These are phyloP conservation scores for Petrophora chlorosata DNA, from an alignment of 2,888 invertebrate species.

Conservation along the genomic window DNA sequence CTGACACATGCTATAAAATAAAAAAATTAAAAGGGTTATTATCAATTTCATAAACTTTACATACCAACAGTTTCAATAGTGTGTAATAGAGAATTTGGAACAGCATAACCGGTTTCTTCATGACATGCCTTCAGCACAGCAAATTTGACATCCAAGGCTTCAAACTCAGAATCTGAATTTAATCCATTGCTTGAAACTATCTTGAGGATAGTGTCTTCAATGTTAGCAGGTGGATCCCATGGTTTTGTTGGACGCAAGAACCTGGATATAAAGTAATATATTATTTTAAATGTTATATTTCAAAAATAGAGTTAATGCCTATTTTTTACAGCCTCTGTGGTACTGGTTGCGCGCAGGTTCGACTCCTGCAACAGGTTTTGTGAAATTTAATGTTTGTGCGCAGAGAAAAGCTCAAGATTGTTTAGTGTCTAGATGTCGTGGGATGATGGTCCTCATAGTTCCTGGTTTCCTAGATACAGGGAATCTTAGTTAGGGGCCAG, in stretches of 20 bases:
- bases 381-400: no score
- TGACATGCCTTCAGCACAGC: slow-evolving; percentile 88
- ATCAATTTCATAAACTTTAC: slow-evolving; percentile 34
- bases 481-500: no score
- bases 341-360: no score
- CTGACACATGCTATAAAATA: no score
- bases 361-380: no score
- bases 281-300: no score
- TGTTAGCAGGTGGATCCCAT: slow-evolving; percentile 89
- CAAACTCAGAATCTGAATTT: slow-evolving; percentile 67
- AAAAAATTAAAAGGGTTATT: background rate
- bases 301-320: no score
- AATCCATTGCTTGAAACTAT: slow-evolving; percentile 85
- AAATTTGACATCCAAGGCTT: slow-evolving; percentile 85
- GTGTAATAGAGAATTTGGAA: slow-evolving; percentile 93
- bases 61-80: slow-evolving; percentile 88
- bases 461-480: no score
- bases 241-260: slow-evolving; percentile 89
- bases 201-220: slow-evolving; percentile 82
- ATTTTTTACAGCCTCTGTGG: no score
- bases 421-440: no score
- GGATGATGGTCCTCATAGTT: no score
- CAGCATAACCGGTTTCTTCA: slow-evolving; percentile 88
- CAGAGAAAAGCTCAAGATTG: no score
- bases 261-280: slow-evolving; percentile 77